A percentile compares a stretch with the other conserved stretches of the same genome.
phyloP scores from a whole-genome alignment of 2,797 vertebrate species.

The Poliocrania exsul region DNA sequence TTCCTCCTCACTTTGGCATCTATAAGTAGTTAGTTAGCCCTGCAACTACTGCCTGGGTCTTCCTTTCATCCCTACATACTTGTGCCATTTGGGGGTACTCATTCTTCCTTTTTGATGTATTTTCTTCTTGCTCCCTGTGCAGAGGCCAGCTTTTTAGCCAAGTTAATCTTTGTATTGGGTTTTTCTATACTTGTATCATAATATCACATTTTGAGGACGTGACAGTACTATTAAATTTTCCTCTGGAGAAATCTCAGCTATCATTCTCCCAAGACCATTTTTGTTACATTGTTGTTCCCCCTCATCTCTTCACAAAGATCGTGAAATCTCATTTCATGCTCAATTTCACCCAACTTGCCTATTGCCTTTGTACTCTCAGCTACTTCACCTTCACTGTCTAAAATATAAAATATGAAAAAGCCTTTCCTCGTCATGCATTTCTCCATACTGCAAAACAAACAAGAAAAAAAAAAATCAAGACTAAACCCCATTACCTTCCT shows the following conservation, averaged over 20 bases:
- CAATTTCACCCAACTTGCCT: slow-evolving; percentile 55
- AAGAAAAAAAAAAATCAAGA: not conserved
- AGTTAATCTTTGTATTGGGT: not conserved
- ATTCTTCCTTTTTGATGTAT: not conserved
- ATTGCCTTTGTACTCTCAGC: slow-evolving; percentile 2
- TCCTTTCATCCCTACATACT: not conserved
- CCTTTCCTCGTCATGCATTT: not conserved
- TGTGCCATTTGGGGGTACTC: not conserved
- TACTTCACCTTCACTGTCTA: not conserved
- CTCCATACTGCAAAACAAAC: not conserved
- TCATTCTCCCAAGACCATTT: slow-evolving; percentile 10
- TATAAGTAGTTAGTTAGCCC: not conserved
- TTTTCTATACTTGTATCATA: not conserved
- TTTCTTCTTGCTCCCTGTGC: not conserved
- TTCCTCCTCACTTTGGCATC: not conserved
- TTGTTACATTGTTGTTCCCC: not conserved
- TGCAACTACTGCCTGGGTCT: not conserved
- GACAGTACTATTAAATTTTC: not conserved
- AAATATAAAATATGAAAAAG: not conserved
- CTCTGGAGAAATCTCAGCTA: not conserved
- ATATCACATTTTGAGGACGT: not conserved
- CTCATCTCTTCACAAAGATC: slow-evolving; percentile 9
- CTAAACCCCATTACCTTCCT: not conserved
- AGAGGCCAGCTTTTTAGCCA: not conserved
- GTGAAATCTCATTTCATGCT: slow-evolving; percentile 64